Conservation (phyloP, 2,113 vertebrate genomes). For the Laticauda colubrina region DNA sequence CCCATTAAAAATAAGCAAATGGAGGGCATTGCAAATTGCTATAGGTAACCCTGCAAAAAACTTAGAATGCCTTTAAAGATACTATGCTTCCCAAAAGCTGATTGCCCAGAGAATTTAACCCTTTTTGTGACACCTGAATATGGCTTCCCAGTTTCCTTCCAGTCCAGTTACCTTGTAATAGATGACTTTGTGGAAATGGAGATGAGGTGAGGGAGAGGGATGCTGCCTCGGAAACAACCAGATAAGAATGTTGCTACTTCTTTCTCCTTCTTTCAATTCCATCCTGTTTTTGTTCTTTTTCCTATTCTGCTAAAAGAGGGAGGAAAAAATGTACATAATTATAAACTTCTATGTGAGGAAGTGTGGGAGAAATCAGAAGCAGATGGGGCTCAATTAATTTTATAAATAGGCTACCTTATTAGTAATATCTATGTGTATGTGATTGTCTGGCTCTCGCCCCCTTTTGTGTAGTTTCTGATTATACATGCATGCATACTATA, state of each 20-base stretch:
- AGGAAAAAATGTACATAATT: neutral
- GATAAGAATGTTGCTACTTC: neutral
- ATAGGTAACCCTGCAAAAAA: neutral
- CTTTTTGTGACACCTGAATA: neutral
- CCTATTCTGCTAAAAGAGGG: neutral
- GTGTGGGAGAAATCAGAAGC: neutral
- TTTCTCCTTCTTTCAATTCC: neutral
- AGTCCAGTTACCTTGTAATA: neutral
- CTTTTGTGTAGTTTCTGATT: neutral
- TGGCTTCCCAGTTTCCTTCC: neutral
- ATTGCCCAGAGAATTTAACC: neutral
- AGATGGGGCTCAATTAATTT: neutral
- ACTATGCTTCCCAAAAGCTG: neutral
- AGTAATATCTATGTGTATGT: neutral
- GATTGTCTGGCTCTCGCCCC: neutral
- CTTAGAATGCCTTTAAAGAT: neutral
- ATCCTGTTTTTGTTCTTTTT: neutral
- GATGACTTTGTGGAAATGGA: neutral
- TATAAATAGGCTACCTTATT: neutral
- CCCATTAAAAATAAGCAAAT: neutral
- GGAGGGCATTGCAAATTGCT: neutral
- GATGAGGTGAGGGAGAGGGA: neutral
- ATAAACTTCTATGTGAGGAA: neutral
- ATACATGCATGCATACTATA: neutral
- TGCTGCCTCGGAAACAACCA: neutral